These are phyloP conservation scores for Chaetoderma sp. DNA, from an alignment of 2,888 invertebrate species.

Conservation along the genomic window DNA sequence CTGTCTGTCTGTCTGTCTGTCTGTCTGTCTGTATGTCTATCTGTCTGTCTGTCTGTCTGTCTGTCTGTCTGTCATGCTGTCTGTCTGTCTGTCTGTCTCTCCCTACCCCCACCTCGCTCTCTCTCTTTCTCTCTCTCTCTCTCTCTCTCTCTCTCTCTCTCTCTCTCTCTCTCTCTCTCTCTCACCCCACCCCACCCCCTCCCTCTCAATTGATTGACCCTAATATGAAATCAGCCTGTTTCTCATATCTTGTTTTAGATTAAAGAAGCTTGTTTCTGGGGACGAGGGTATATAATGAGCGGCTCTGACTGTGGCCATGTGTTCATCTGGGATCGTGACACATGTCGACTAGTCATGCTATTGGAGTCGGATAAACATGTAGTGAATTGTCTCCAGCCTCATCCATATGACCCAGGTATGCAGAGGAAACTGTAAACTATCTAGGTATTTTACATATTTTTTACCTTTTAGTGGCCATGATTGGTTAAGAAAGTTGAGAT, in stretches of 20 bases:
- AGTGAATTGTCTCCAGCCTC: constrained; percentile 87
- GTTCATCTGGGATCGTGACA: constrained; percentile 83
- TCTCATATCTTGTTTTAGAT: constrained; percentile 74
- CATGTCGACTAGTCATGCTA: constrained; percentile 80
- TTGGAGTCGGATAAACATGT: constrained; percentile 84
- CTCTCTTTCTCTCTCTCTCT: no score
- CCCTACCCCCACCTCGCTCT: no score
- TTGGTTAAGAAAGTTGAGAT: no score
- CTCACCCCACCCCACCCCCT: background rate
- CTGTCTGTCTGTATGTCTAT: no score
- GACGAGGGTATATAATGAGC: constrained; percentile 82
- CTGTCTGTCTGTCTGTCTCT: no score
- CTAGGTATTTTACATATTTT: background rate
- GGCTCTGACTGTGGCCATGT: constrained; percentile 92
- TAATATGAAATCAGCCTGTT: background rate
- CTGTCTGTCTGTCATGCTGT: no score
- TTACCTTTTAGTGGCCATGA: no score
- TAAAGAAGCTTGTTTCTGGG: constrained; percentile 89
- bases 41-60: no score
- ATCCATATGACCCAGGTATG: constrained; percentile 76
- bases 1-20: no score
- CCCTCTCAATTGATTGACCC: background rate
- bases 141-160: no score
- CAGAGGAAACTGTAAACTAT: no score
- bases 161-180: no score